A percentile compares a stretch with the other conserved stretches of the same genome.
phyloP scores from a whole-genome alignment of 2,888 invertebrate genomes.

The Unio pictorum region DNA sequence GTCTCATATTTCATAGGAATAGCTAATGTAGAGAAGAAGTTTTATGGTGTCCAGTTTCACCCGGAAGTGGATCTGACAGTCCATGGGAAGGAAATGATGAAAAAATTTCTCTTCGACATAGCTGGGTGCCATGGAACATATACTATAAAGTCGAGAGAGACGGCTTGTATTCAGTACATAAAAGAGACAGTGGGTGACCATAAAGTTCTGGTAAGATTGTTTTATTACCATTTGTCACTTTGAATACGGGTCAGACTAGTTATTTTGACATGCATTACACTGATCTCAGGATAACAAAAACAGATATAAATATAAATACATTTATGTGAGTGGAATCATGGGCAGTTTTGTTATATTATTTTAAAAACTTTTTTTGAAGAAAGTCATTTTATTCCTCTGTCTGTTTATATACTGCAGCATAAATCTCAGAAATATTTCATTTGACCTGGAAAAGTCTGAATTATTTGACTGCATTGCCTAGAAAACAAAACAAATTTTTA shows the following conservation, averaged over 20 bases:
- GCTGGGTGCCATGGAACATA: slow-evolving; percentile 89
- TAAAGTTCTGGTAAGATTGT: slow-evolving; percentile 88
- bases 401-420: too few relatives aligned
- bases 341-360: too few relatives aligned
- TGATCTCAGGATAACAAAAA: not conserved
- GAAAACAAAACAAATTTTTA: too few relatives aligned
- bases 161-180: slow-evolving; percentile 93
- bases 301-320: too few relatives aligned
- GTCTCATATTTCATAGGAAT: slow-evolving; percentile 77
- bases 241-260: too few relatives aligned
- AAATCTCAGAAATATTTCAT: too few relatives aligned
- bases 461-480: too few relatives aligned
- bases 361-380: too few relatives aligned
- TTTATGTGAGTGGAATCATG: too few relatives aligned
- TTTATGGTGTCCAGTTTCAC: slow-evolving; percentile 95
- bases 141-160: slow-evolving; percentile 89
- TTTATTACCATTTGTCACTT: not conserved
- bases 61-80: slow-evolving; percentile 97
- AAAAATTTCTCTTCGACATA: slow-evolving; percentile 94
- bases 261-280: not conserved
- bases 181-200: slow-evolving; percentile 89
- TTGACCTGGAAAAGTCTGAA: too few relatives aligned
- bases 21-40: slow-evolving; percentile 87
- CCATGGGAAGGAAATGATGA: slow-evolving; percentile 91
- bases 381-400: too few relatives aligned